Evolutionary conservation across 1,140 invertebrate species (phyloP).

Genomic region (Halotydeus destructor): DNA sequence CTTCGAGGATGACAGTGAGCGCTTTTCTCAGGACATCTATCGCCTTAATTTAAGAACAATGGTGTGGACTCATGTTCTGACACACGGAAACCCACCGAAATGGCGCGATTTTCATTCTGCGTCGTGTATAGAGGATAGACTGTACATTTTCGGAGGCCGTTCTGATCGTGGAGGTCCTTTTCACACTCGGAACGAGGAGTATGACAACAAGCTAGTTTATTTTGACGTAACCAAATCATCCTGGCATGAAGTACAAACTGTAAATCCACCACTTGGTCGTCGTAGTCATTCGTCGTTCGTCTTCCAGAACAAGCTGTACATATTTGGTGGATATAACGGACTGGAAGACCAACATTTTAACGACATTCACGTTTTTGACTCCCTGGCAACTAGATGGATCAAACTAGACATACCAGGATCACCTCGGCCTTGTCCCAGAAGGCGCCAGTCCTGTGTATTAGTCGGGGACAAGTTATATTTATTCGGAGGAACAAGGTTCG

Average conservation of each 20-base stretch:
- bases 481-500: slow-evolving; percentile 55
- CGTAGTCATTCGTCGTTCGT: slow-evolving; percentile 68
- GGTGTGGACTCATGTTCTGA: slow-evolving; percentile 41
- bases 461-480: slow-evolving; percentile 46
- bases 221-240: slow-evolving; percentile 43
- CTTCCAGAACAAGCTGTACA: slow-evolving; percentile 47
- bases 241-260: slow-evolving; percentile 41
- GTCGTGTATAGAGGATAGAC: slow-evolving; percentile 41
- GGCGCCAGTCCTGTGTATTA: slow-evolving; percentile 54
- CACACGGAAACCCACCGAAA: slow-evolving; percentile 36
- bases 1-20: slow-evolving; percentile 50
- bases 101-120: slow-evolving; percentile 72
- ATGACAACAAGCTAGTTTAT: slow-evolving; percentile 50
- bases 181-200: slow-evolving; percentile 41
- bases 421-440: slow-evolving; percentile 42
- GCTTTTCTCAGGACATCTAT: slow-evolving; percentile 57
- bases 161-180: slow-evolving; percentile 40
- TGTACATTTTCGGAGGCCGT: slow-evolving; percentile 71
- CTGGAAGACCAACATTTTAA: slow-evolving; percentile 48
- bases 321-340: slow-evolving; percentile 73
- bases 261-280: slow-evolving; percentile 30
- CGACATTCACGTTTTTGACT: slow-evolving; percentile 49
- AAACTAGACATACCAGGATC: slow-evolving; percentile 33
- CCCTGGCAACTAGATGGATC: slow-evolving; percentile 37
- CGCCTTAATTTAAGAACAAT: slow-evolving; percentile 46